Evolutionary conservation across 30 jellyfish, hydroid and myxozoan species (phyloP).

Genomic region (Mastigias papua): DNA sequence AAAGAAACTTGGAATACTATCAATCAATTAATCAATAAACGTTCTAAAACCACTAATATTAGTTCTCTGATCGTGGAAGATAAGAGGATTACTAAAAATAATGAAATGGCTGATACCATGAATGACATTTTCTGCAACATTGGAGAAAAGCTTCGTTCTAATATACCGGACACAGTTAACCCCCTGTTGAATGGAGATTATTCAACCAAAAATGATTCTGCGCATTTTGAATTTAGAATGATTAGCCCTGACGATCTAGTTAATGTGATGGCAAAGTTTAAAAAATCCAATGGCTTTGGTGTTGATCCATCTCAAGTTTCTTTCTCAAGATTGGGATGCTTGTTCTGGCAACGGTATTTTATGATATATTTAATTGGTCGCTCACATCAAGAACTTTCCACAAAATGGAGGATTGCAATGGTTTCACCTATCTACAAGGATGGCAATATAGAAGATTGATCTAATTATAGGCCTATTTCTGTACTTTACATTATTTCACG

Average conservation of each 20-base stretch:
- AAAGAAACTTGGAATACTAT: conserved; percentile 25
- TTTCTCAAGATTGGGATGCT: no score
- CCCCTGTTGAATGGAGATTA: conserved; percentile 21
- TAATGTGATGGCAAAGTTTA: conserved; percentile 24
- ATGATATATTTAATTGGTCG: no score
- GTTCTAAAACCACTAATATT: background rate
- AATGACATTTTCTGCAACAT: background rate
- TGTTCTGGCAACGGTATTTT: no score
- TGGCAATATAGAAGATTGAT: no score
- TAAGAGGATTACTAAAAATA: background rate
- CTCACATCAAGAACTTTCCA: no score
- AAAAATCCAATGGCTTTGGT: conserved; percentile 25
- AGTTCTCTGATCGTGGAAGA: background rate
- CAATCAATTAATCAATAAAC: conserved; percentile 4
- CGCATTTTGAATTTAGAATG: conserved; percentile 15
- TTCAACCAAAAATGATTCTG: background rate
- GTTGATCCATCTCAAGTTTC: no score
- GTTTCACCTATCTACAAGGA: no score
- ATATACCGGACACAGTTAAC: conserved; percentile 2
- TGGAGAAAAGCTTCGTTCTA: conserved; percentile 1
- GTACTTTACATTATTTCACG: no score
- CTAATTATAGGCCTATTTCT: no score
- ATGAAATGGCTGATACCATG: background rate
- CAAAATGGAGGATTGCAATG: no score
- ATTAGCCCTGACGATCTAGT: conserved; percentile 16